phyloP scores from a whole-genome alignment of 1,140 invertebrate genomes.

The Tetragonula clypearis region DNA sequence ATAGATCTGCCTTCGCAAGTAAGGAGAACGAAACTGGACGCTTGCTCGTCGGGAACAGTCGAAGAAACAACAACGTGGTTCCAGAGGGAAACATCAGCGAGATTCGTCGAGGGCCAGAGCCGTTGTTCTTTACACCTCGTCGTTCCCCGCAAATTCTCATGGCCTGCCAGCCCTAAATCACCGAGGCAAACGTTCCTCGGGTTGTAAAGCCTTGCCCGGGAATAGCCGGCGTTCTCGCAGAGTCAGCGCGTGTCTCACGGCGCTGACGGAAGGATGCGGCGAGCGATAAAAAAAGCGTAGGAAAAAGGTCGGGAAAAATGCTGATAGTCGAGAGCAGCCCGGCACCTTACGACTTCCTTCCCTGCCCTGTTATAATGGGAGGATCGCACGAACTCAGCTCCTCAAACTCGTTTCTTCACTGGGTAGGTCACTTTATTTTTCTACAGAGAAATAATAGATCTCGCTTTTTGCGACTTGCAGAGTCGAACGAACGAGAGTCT shows the following conservation, averaged over 20 bases:
- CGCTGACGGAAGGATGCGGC: conserved; percentile 29
- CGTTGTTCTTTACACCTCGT: conserved; percentile 66
- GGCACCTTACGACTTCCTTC: conserved; percentile 14
- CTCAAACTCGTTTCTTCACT: neutral
- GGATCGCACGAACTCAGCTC: neutral
- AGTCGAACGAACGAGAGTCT: too few species aligned
- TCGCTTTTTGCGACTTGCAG: neutral
- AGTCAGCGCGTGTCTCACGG: neutral
- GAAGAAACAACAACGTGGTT: conserved; percentile 26
- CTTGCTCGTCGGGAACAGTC: conserved; percentile 44
- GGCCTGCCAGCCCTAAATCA: conserved; percentile 61
- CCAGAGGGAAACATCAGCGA: conserved; percentile 37
- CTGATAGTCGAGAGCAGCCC: conserved; percentile 34
- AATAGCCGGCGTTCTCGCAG: conserved; percentile 13
- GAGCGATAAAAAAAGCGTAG: conserved; percentile 38
- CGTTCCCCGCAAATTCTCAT: conserved; percentile 64
- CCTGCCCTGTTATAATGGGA: conserved; percentile 25
- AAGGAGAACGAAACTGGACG: too few species aligned
- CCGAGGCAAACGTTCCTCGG: conserved; percentile 47
- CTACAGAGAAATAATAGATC: conserved; percentile 11
- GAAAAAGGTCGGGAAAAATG: conserved; percentile 29
- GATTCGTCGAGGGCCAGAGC: conserved; percentile 51
- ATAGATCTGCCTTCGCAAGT: too few species aligned
- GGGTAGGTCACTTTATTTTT: neutral
- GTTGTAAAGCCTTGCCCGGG: conserved; percentile 53